phyloP scores from a whole-genome alignment of 2,888 invertebrate species.

The Deilephila porcellus region DNA sequence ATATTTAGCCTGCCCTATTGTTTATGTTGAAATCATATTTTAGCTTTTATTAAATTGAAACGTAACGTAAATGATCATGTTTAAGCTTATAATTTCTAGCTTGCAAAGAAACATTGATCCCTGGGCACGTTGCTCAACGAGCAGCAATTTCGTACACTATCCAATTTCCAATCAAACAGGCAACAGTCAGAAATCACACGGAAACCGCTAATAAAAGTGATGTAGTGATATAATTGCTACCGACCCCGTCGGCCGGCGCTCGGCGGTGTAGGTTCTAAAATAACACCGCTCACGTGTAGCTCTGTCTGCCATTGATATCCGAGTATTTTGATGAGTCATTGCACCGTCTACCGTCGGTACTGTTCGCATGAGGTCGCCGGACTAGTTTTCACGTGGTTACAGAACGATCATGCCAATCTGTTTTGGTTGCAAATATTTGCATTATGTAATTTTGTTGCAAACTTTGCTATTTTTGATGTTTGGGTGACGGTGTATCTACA shows the following conservation, averaged over 20 bases:
- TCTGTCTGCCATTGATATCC: conserved; percentile 57
- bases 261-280: conserved; percentile 52
- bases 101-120: background rate
- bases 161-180: background rate
- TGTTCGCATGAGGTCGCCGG: conserved; percentile 11
- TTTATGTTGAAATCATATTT: too few species aligned
- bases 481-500: background rate
- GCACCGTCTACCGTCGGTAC: conserved; percentile 46
- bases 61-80: too few species aligned
- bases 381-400: conserved; percentile 29
- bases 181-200: background rate
- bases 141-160: too few species aligned
- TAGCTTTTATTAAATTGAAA: too few species aligned
- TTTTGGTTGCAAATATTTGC: background rate
- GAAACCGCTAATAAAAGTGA: conserved; percentile 23
- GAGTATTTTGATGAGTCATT: conserved; percentile 58
- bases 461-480: background rate
- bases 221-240: conserved; percentile 25
- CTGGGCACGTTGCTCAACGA: background rate
- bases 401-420: conserved; percentile 2
- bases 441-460: background rate
- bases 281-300: conserved; percentile 47
- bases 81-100: too few species aligned
- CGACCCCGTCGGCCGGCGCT: conserved; percentile 24
- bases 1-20: too few species aligned